Evolutionary conservation across 1,140 invertebrate species (phyloP).

Genomic region (Mactra quadrangularis): DNA sequence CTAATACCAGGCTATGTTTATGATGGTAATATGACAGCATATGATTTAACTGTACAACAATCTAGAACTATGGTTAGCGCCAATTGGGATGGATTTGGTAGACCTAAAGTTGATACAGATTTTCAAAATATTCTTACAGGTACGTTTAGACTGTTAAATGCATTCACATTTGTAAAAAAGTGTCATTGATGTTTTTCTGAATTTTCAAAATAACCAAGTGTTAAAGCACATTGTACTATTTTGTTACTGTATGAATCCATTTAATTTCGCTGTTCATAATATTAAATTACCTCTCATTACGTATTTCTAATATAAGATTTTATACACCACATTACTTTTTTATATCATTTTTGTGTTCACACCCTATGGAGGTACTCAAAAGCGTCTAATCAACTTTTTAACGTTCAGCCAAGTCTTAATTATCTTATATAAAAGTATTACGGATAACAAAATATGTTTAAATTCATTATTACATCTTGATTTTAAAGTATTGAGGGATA

Average conservation of each 20-base stretch:
- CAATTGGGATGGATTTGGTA: conserved; percentile 77
- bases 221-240: too few relatives aligned
- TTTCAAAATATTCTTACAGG: conserved; percentile 27
- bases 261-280: too few relatives aligned
- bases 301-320: too few relatives aligned
- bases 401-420: too few relatives aligned
- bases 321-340: too few relatives aligned
- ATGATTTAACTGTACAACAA: conserved; percentile 67
- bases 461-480: background rate
- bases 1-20: conserved; percentile 73
- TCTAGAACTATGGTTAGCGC: conserved; percentile 60
- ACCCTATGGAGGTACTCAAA: too few relatives aligned
- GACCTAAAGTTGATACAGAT: conserved; percentile 3
- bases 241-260: too few relatives aligned
- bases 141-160: background rate
- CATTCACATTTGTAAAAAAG: too few relatives aligned
- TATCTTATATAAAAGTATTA: background rate
- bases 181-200: background rate
- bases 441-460: background rate
- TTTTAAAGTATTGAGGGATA: background rate
- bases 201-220: too few relatives aligned
- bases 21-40: conserved; percentile 70
- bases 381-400: too few relatives aligned
- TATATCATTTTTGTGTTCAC: too few relatives aligned
- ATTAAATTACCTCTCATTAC: too few relatives aligned